A percentile compares a stretch with the other conserved stretches of the same genome.
These are phyloP conservation scores for Nerophis ophidion DNA, from an alignment of 2,113 vertebrate genomes.

Conservation along the genomic window DNA sequence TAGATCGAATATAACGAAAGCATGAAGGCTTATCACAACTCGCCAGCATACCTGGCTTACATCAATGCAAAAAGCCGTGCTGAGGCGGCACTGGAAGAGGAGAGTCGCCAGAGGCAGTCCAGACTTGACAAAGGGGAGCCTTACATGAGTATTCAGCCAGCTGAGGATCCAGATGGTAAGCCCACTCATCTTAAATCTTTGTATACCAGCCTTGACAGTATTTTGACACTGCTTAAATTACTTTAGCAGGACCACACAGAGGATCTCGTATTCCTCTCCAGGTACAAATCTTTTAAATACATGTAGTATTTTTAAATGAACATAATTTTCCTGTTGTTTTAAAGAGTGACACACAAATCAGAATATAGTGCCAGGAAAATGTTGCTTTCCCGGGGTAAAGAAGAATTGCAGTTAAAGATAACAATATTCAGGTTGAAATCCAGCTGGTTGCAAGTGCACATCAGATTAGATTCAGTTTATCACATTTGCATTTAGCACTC, in stretches of 20 bases:
- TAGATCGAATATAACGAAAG: slow-evolving; percentile 99
- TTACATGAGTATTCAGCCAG: slow-evolving; percentile 97
- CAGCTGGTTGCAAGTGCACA: too few species aligned
- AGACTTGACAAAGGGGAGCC: slow-evolving; percentile 96
- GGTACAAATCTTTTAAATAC: slow-evolving; percentile 3
- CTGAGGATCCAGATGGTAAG: slow-evolving; percentile 95
- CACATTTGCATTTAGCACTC: too few species aligned
- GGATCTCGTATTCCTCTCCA: neutral
- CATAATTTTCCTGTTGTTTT: slow-evolving; percentile 52
- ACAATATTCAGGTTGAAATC: slow-evolving; percentile 24
- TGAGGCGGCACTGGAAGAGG: slow-evolving; percentile 92
- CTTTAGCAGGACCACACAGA: slow-evolving; percentile 38
- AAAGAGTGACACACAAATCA: slow-evolving; percentile 13
- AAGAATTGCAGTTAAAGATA: slow-evolving; percentile 37
- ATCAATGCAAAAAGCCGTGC: slow-evolving; percentile 96
- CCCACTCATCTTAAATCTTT: slow-evolving; percentile 28
- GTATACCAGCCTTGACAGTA: slow-evolving; percentile 33
- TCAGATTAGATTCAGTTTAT: too few species aligned
- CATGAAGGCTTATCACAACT: slow-evolving; percentile 99
- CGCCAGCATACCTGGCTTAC: slow-evolving; percentile 96
- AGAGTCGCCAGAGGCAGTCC: slow-evolving; percentile 94
- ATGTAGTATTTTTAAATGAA: slow-evolving; percentile 26
- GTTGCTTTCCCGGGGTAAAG: slow-evolving; percentile 48
- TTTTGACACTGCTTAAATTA: slow-evolving; percentile 50
- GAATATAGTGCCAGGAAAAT: slow-evolving; percentile 51